Evolutionary conservation across 2,888 invertebrate genomes (phyloP).

Genomic region (Frankliniella intonsa): DNA sequence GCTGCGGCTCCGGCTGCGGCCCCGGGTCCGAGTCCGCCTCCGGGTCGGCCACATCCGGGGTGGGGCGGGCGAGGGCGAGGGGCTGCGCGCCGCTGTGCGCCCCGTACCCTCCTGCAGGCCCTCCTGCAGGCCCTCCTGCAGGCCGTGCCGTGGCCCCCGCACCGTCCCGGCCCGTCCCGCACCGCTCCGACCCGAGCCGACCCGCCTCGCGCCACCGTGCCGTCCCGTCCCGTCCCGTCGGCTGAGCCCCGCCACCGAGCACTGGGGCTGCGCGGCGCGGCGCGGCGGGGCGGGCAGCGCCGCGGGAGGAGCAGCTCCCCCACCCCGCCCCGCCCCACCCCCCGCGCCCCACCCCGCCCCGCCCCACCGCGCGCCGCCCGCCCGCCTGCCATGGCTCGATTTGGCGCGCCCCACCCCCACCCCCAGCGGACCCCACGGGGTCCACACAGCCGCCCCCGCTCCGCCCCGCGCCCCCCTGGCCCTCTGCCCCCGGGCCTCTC

Average conservation of each 20-base stretch:
- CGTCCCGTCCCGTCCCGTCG: not conserved
- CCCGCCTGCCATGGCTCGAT: conserved; percentile 10
- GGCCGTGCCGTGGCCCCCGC: not conserved
- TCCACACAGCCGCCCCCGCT: not conserved
- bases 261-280: not conserved
- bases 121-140: not conserved
- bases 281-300: not conserved
- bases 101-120: not conserved
- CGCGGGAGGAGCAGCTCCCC: not conserved
- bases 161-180: not conserved
- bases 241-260: not conserved
- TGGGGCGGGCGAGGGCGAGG: not conserved
- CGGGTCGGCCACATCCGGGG: not conserved
- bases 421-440: not conserved
- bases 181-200: not conserved
- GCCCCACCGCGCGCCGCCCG: not conserved
- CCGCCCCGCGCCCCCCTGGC: not conserved
- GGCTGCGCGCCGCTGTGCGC: not conserved
- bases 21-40: not conserved
- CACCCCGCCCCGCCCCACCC: conserved; percentile 26
- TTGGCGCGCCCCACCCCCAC: conserved; percentile 7
- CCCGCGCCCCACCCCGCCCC: conserved; percentile 14
- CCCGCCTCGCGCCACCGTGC: not conserved
- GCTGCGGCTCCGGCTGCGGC: not conserved
- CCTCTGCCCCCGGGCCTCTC: not conserved